Conservation (phyloP, 2,888 invertebrate species). For the Glaucopsyche alexis region DNA sequence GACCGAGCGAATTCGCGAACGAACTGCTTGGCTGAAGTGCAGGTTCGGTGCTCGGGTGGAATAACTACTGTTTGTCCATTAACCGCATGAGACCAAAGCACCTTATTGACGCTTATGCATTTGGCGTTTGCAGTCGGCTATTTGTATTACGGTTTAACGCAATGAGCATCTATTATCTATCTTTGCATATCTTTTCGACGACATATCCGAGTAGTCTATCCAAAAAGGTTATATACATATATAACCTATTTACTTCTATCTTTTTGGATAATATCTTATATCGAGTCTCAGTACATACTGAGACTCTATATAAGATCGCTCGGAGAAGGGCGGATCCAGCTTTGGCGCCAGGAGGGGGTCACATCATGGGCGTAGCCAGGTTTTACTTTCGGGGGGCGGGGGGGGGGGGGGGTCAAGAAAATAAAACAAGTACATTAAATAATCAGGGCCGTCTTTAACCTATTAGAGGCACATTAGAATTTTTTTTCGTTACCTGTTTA, state of each 20-base stretch:
- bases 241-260: too few species aligned
- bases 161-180: neutral
- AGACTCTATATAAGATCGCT: neutral
- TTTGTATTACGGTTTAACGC: neutral
- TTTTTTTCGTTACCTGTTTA: too few species aligned
- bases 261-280: too few species aligned
- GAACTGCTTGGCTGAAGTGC: slow-evolving; percentile 74
- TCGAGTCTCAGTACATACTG: neutral
- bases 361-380: too few species aligned
- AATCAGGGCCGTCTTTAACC: too few species aligned
- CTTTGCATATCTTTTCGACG: neutral
- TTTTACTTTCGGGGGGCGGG: too few species aligned
- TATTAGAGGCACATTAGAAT: too few species aligned
- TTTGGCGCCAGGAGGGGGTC: too few species aligned
- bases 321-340: too few species aligned
- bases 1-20: slow-evolving; percentile 92
- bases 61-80: slow-evolving; percentile 30
- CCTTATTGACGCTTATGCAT: slow-evolving; percentile 23
- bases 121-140: slow-evolving; percentile 18
- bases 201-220: neutral
- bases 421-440: too few species aligned
- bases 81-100: slow-evolving; percentile 31
- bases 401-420: too few species aligned
- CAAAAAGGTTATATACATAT: neutral
- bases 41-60: slow-evolving; percentile 53